Conservation (phyloP, 2,113 vertebrate species). For the Platichthys flesus region DNA sequence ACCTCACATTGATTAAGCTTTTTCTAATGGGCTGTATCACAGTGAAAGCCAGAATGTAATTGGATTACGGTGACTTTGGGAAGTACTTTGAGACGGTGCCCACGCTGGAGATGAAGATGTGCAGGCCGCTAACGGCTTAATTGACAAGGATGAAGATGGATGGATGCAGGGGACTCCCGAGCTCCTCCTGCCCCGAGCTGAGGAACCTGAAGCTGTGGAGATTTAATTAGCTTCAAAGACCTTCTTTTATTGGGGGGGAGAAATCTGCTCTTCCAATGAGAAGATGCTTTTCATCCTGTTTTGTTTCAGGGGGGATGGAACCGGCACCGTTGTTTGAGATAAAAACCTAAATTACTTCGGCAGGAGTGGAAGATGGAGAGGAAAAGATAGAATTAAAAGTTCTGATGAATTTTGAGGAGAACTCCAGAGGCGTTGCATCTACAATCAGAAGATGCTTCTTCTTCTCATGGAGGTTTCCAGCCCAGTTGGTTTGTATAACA, state of each 20-base stretch:
- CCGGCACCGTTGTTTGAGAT: background rate
- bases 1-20: conserved; percentile 76
- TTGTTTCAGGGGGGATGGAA: background rate
- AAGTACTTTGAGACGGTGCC: conserved; percentile 76
- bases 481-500: no score
- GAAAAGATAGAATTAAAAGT: background rate
- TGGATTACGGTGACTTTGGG: conserved; percentile 80
- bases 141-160: conserved; percentile 80
- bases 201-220: conserved; percentile 52
- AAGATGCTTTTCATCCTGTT: background rate
- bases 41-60: conserved; percentile 71
- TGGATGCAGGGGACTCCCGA: conserved; percentile 58
- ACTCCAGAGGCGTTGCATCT: background rate
- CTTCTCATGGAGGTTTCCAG: no score
- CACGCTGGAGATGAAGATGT: conserved; percentile 75
- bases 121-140: conserved; percentile 68
- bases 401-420: background rate
- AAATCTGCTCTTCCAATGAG: background rate
- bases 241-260: background rate
- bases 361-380: background rate
- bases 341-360: background rate
- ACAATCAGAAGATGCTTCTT: background rate
- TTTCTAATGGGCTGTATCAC: conserved; percentile 72
- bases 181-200: conserved; percentile 55
- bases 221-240: conserved; percentile 59